Base-by-base conservation (phyloP, 2,888 invertebrate genomes). In the Troides aeacus region DNA sequence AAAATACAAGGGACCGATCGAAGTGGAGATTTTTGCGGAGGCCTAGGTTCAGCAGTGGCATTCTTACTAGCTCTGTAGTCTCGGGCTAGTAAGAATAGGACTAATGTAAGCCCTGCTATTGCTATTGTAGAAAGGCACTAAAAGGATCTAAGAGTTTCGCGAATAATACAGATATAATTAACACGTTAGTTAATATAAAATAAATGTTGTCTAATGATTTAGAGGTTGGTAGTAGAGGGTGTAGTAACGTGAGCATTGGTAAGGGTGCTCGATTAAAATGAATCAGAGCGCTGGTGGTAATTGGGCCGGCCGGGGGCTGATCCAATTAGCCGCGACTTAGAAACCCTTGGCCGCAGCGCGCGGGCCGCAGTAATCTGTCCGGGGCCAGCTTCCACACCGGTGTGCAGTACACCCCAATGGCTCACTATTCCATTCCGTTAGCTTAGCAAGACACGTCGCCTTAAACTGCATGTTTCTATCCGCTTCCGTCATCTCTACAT, bases 251-350 rank as follows among this genome's bases (percentile, higher is more conserved):
- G 68, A 82, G 87, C 87, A 87, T 83, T 84, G 87, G 84, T 88
- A 88, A 87, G 87, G 85, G 88, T 81, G 86, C 88, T 80, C 89
- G 89, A 90, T 91, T 90, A 91, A 90, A 92, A 90, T 88, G 89
- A 92, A 92, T 90, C 91, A 89, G 89, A 84, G 83, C 88, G 83
- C 80, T 81, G 85, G 84, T 84, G 84, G 89, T 92, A 92, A 92
- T 92, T 92, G 92, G 90, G 85, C 83, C 72, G 74, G 75, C 75
- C 72, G 79, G 80, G 82, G 85, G 88, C 87, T 90, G 89, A 89
- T 89, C 92, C 92, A 92, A 92, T 92, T 92, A 91, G 90, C 84
- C 83, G 82, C 82, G 90, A 90, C 92, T 92, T 92, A 79, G 92
- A 91, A 92, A 85, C 90, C 92, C 86, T 83, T 81, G 81, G 81